phyloP scores from a whole-genome alignment of 2,888 invertebrate species.

The Netelia inedita region DNA sequence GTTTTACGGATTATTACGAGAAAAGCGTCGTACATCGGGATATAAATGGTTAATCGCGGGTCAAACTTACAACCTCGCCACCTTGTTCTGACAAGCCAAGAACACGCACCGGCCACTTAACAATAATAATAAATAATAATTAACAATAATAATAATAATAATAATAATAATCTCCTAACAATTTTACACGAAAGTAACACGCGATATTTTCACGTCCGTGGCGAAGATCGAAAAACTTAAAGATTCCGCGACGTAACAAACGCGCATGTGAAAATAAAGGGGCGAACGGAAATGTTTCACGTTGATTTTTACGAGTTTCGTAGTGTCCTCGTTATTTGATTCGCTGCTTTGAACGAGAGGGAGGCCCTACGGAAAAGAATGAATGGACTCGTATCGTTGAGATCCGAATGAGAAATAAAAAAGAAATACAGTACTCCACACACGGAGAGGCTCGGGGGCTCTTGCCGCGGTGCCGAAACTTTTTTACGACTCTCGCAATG shows the following conservation, averaged over 20 bases:
- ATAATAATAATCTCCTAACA: neutral
- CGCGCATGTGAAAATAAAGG: neutral
- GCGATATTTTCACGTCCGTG: slow-evolving; percentile 4
- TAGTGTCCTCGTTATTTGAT: slow-evolving; percentile 42
- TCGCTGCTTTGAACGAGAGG: neutral
- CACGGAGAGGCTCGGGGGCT: neutral
- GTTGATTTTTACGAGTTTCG: slow-evolving; percentile 47
- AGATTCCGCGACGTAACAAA: neutral
- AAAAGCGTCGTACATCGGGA: neutral
- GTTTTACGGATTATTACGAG: neutral
- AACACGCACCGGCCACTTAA: slow-evolving; percentile 37
- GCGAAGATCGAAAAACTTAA: neutral
- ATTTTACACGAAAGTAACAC: neutral
- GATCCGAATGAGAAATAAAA: slow-evolving; percentile 57
- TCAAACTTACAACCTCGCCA: slow-evolving; percentile 48
- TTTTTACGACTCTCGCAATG: slow-evolving; percentile 62
- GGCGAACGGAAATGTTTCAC: slow-evolving; percentile 7
- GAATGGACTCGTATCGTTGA: slow-evolving; percentile 56
- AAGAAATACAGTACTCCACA: slow-evolving; percentile 40
- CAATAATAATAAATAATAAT: slow-evolving; percentile 1
- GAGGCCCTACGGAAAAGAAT: slow-evolving; percentile 38
- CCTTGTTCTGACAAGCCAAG: slow-evolving; percentile 51
- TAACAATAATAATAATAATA: neutral
- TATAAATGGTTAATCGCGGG: slow-evolving; percentile 43
- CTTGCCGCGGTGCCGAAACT: slow-evolving; percentile 46